Percentiles rank a stretch among this genome's conserved stretches.
phyloP scores from a whole-genome alignment of 2,797 vertebrate species.

The Microctenopoma steveboyesi region DNA sequence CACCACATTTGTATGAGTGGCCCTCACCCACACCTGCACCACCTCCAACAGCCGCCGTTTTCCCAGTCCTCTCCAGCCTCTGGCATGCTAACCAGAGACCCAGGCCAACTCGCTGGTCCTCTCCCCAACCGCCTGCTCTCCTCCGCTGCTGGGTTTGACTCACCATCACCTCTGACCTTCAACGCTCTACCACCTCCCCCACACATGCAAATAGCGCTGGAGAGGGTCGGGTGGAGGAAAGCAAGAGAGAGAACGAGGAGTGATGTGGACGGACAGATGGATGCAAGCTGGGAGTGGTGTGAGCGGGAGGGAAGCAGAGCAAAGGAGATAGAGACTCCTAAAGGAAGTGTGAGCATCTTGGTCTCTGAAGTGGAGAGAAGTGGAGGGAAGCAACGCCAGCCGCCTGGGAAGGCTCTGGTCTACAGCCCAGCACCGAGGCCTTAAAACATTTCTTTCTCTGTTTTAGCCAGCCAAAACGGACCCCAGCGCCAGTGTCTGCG shows the following conservation, averaged over 20 bases:
- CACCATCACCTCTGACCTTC: slow-evolving; percentile 82
- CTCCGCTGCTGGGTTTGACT: slow-evolving; percentile 78
- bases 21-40: slow-evolving; percentile 62
- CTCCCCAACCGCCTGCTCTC: slow-evolving; percentile 77
- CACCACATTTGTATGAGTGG: slow-evolving; percentile 75
- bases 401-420: slow-evolving; percentile 71
- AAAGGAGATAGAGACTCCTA: slow-evolving; percentile 70
- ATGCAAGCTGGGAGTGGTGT: slow-evolving; percentile 41
- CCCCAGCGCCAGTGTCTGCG: slow-evolving; percentile 78
- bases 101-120: slow-evolving; percentile 73
- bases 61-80: slow-evolving; percentile 76
- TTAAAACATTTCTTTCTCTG: slow-evolving; percentile 78
- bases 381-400: slow-evolving; percentile 67
- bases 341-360: slow-evolving; percentile 72
- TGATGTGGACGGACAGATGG: slow-evolving; percentile 60
- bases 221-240: slow-evolving; percentile 60
- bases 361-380: slow-evolving; percentile 71
- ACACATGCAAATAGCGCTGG: slow-evolving; percentile 81
- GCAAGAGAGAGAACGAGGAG: slow-evolving; percentile 55
- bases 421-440: slow-evolving; percentile 69
- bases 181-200: slow-evolving; percentile 80
- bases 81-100: slow-evolving; percentile 81
- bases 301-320: slow-evolving; percentile 42
- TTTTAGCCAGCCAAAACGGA: slow-evolving; percentile 79
- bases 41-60: slow-evolving; percentile 66